Conservation (phyloP, 2,797 vertebrate species). For the Tolypeutes matacus region DNA sequence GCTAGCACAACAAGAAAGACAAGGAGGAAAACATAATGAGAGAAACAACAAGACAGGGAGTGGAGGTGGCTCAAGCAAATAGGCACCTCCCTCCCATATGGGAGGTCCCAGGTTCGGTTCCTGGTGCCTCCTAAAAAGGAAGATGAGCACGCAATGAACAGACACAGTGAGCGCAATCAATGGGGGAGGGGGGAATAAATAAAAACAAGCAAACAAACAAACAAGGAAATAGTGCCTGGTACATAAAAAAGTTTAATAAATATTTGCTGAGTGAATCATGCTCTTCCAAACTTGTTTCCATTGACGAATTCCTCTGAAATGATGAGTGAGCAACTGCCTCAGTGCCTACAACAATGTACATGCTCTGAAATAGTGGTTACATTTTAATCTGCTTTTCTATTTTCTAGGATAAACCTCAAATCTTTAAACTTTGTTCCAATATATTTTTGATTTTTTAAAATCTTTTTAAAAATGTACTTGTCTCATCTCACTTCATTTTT, state of each 20-base stretch:
- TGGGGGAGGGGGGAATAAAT: no score
- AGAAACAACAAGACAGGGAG: not conserved
- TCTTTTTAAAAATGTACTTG: not conserved
- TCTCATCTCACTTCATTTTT: not conserved
- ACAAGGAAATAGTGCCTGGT: not conserved
- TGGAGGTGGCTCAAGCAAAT: no score
- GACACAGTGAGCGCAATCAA: no score
- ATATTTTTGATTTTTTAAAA: conserved; percentile 61
- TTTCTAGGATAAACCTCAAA: conserved; percentile 43
- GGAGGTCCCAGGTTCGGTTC: no score
- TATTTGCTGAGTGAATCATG: not conserved
- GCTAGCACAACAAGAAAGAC: not conserved
- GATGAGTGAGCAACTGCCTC: not conserved
- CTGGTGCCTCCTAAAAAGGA: no score
- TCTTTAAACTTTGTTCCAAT: not conserved
- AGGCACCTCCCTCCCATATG: no score
- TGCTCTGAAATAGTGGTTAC: not conserved
- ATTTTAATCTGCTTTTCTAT: not conserved
- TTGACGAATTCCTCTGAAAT: not conserved
- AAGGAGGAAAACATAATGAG: no score
- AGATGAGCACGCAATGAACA: no score
- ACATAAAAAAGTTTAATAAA: not conserved
- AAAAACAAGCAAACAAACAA: no score
- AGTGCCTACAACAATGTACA: not conserved
- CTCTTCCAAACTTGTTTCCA: not conserved